Base-by-base conservation (phyloP, 2,888 invertebrate species). In the Mythimna lalbum region DNA sequence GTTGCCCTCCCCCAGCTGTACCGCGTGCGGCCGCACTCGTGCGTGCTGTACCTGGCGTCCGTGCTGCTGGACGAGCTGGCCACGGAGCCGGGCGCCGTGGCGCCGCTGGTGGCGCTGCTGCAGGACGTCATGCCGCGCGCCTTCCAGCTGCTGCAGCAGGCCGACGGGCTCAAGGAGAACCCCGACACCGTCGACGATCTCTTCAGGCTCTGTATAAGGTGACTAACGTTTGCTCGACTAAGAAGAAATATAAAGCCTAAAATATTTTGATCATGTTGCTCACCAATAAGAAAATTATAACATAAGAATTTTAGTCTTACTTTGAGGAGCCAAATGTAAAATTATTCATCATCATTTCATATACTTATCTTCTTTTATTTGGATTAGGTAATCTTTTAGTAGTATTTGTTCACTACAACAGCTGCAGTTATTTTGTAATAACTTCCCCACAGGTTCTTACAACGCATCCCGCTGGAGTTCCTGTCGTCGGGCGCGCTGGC, bases 121-220 rank as follows among this genome's bases (percentile, higher is more conserved):
- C 99, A 76, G 97, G 92, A 97, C 98, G 69, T 98, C 87, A 97
- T 98, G 84, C 97, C 97, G 78, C 97, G 98, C 31, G 98, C 98
- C n/a, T 98, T 98, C 89, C 96, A 96, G 52, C 95, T 99, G 88
- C 96, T 99, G 79, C 98, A 98, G 91, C 97, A 97, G 84, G 97
- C 97, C 73, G 97, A 98, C 88, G 99, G 99, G 0, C 95, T 99
- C 57, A 96, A 97, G 73, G 98, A 99, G 91, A 98, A 99, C 96
- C 99, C 99, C 0, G 99, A 99, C 89, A 99, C 99, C 0, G 99
- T 99, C 0, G 99, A 99, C 90, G 99, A 99, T 91, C 97, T 99
- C 82, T 99, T 99, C 94, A 96, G 99, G 62, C 96, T 99, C 49
- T 98, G 98, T 86, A 97, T 97, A 63, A 96, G 98, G 94, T 94